phyloP scores from a whole-genome alignment of 2,113 vertebrate species.

The Syngnathus typhle region DNA sequence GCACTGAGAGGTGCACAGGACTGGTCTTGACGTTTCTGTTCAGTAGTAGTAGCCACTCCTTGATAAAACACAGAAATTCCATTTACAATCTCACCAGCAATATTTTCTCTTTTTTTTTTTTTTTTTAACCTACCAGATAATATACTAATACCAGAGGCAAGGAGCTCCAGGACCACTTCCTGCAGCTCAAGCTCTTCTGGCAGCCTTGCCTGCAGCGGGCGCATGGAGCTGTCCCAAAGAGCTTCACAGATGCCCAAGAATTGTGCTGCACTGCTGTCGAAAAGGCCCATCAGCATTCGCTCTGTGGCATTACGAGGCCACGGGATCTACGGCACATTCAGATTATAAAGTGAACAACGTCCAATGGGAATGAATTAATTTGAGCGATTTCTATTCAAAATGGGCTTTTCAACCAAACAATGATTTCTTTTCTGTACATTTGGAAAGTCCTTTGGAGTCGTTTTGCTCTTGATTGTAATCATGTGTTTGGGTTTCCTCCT shows the following conservation, averaged over 20 bases:
- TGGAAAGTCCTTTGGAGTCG: slow-evolving; percentile 68
- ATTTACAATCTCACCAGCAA: not conserved
- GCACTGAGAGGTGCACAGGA: slow-evolving; percentile 32
- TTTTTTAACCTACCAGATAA: slow-evolving; percentile 72
- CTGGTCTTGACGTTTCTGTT: slow-evolving; percentile 25
- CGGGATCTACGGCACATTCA: slow-evolving; percentile 56
- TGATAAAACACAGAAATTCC: slow-evolving; percentile 2
- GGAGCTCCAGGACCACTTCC: slow-evolving; percentile 80
- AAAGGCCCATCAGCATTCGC: slow-evolving; percentile 75
- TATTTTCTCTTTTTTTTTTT: not conserved
- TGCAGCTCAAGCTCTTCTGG: slow-evolving; percentile 73
- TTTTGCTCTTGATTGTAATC: slow-evolving; percentile 66
- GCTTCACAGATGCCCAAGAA: slow-evolving; percentile 85
- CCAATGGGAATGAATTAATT: too few species aligned
- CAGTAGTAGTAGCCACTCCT: slow-evolving; percentile 43
- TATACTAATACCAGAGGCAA: slow-evolving; percentile 81
- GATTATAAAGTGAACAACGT: not conserved
- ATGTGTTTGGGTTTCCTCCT: slow-evolving; percentile 70
- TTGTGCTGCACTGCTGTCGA: slow-evolving; percentile 76
- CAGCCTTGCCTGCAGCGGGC: slow-evolving; percentile 59
- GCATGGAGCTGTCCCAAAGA: slow-evolving; percentile 71
- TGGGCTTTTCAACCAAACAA: not conserved
- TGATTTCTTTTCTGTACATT: slow-evolving; percentile 59
- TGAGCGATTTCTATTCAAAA: not conserved
- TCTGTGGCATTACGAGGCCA: slow-evolving; percentile 80